Evolutionary conservation across 2,797 vertebrate genomes (phyloP).

Genomic region (Anguilla megastoma): DNA sequence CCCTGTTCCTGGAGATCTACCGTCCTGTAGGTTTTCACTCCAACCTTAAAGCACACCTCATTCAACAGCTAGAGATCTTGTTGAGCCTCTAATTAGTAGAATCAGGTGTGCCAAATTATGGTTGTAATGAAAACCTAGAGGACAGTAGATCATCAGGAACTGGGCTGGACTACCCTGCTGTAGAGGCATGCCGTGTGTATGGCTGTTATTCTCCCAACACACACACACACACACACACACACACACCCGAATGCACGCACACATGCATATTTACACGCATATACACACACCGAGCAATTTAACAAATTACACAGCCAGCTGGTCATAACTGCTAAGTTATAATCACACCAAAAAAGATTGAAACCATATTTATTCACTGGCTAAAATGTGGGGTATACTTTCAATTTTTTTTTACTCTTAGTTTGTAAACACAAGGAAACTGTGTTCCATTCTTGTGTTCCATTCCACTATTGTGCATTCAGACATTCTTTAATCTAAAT

Average conservation of each 20-base stretch:
- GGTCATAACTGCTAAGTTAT: not conserved
- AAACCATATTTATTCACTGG: not conserved
- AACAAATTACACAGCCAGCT: not conserved
- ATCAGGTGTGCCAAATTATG: too few relatives aligned
- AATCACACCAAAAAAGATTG: not conserved
- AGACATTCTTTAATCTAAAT: not conserved
- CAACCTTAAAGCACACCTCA: too few relatives aligned
- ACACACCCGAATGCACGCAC: not conserved
- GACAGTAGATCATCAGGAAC: too few relatives aligned
- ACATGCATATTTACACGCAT: not conserved
- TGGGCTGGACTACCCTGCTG: too few relatives aligned
- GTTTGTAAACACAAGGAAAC: not conserved
- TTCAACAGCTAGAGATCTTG: too few relatives aligned
- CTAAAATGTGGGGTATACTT: not conserved
- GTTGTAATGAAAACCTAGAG: too few relatives aligned
- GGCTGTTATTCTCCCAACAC: not conserved
- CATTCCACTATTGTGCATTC: not conserved
- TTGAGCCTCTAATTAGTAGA: too few relatives aligned
- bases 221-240: not conserved
- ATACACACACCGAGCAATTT: not conserved
- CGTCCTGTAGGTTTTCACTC: too few relatives aligned
- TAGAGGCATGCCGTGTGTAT: not conserved
- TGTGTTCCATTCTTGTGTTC: not conserved
- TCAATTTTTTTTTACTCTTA: not conserved
- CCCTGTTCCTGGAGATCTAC: too few relatives aligned